Conservation (phyloP, 2,888 invertebrate species). For the Drosophila multiciliata region DNA sequence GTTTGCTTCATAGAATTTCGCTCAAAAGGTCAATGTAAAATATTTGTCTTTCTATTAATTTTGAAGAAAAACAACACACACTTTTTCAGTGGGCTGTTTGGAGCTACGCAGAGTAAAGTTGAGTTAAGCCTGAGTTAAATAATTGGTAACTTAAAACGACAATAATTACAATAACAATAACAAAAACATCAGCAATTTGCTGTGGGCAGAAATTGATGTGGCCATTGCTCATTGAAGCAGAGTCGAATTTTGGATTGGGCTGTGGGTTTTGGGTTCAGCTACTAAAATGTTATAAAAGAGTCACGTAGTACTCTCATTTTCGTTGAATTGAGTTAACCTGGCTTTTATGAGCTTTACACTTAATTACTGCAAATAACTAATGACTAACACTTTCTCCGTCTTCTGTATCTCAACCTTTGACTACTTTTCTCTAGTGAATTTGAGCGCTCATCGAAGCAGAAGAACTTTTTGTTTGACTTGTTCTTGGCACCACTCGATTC, state of each 20-base stretch:
- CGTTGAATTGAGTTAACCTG: conserved; percentile 16
- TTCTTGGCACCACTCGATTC: conserved; percentile 4
- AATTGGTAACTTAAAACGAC: conserved; percentile 45
- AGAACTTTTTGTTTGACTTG: conserved; percentile 29
- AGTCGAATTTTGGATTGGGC: conserved; percentile 12
- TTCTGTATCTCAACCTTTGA: background rate
- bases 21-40: background rate
- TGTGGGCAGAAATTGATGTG: conserved; percentile 34
- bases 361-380: conserved; percentile 74
- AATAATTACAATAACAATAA: background rate
- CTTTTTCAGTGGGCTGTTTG: background rate
- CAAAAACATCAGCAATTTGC: conserved; percentile 3
- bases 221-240: conserved; percentile 44
- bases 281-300: conserved; percentile 51
- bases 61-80: background rate
- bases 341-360: conserved; percentile 68
- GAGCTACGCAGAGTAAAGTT: conserved; percentile 20
- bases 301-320: conserved; percentile 52
- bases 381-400: conserved; percentile 58
- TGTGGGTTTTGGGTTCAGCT: conserved; percentile 1
- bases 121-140: conserved; percentile 39
- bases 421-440: conserved; percentile 14
- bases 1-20: background rate
- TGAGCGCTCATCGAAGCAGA: conserved; percentile 41
- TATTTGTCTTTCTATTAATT: conserved; percentile 14